Base-by-base conservation (phyloP, 1,140 invertebrate species). In the Zaprionus gabonicus region DNA sequence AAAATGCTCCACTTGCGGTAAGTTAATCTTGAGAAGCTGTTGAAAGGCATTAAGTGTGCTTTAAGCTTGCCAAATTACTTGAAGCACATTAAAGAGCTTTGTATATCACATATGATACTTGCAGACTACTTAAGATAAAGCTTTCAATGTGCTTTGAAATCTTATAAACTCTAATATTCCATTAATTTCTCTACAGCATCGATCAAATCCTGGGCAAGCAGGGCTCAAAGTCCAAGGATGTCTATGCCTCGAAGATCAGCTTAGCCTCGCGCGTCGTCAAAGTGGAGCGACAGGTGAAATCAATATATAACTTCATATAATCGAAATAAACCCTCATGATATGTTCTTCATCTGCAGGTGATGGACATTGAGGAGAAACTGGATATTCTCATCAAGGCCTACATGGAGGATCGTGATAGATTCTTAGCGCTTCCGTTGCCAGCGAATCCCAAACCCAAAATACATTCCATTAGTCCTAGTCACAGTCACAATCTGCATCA, bases 131-230 rank as follows among this genome's bases (percentile, higher is more conserved):
- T n/a, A n/a, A n/a, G n/a, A n/a, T n/a, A n/a, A n/a, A n/a, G n/a
- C n/a, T n/a, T n/a, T n/a, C n/a, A n/a, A n/a, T n/a, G n/a, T n/a
- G n/a, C n/a, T n/a, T n/a, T n/a, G n/a, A n/a, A 20, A 20, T 20
- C n/a, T 41, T 15, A 0, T 6, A 41, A n/a, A 15, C 1, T 17
- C 0, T 1, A 46, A 46, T 9, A 9, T 17, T 17, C 1, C 27
- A 23, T 10, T 44, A 6, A 15, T 56, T 6, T n/a, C 23, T 13
- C 10, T 2, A 65, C 67, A 92, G 91, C 20, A 95, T 99, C 93
- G 98, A 99, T 94, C 96, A 97, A 94, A 98, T 99, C 93, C 95
- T 99, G 78, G 98, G 98, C 69, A 98, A 98, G 94, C 96, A 97
- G 94, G 97, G 97, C 80, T 97, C 97, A 34, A 98, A 98, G 94